A percentile compares a stretch with the other conserved stretches of the same genome.
Evolutionary conservation across 2,113 vertebrate genomes (phyloP).

Genomic region (Microtus pennsylvanicus): DNA sequence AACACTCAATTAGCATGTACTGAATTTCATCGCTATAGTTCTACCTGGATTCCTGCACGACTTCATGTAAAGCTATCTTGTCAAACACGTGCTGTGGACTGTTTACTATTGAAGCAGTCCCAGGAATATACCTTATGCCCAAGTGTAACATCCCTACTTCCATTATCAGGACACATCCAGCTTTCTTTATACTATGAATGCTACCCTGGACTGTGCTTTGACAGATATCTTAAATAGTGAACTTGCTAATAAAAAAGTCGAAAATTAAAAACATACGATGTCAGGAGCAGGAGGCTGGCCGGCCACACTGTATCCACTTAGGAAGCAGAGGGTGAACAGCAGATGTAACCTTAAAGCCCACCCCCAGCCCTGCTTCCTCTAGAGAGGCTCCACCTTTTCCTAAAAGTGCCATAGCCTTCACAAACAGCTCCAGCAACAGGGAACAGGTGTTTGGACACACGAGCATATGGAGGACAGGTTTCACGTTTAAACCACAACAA

Average conservation of each 20-base stretch:
- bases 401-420: background rate
- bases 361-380: background rate
- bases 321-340: background rate
- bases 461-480: no score
- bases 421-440: background rate
- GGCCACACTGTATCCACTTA: background rate
- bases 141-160: background rate
- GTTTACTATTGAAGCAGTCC: background rate
- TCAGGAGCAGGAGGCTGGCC: background rate
- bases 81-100: background rate
- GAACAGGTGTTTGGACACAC: background rate
- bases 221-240: background rate
- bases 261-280: background rate
- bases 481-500: background rate
- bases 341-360: background rate
- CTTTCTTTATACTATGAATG: background rate
- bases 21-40: background rate
- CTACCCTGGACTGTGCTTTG: background rate
- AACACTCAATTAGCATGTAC: background rate
- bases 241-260: background rate
- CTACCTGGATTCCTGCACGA: no score
- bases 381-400: no score
- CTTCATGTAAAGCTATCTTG: background rate
- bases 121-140: background rate
- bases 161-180: background rate